Evolutionary conservation across 2,888 invertebrate species (phyloP).

Genomic region (Sylvicola cinctus): DNA sequence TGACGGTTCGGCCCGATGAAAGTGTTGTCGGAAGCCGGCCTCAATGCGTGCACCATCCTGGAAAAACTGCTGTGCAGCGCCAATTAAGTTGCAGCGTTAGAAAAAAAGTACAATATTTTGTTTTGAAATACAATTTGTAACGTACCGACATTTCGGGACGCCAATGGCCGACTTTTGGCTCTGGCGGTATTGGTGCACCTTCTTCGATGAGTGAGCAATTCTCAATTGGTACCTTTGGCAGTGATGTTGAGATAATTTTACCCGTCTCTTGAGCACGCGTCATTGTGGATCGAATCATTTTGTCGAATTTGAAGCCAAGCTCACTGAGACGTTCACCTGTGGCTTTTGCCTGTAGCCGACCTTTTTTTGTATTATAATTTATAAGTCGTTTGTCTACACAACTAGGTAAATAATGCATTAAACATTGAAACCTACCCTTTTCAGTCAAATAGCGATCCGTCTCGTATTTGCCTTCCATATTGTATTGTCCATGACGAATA

Average conservation of each 20-base stretch:
- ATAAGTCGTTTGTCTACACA: too few species aligned
- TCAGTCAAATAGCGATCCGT: slow-evolving; percentile 50
- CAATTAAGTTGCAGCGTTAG: background rate
- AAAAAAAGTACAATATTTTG: slow-evolving; percentile 6
- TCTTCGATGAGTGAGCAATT: slow-evolving; percentile 65
- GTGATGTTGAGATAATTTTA: slow-evolving; percentile 49
- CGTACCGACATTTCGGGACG: slow-evolving; percentile 58
- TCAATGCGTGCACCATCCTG: slow-evolving; percentile 88
- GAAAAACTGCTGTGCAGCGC: slow-evolving; percentile 55
- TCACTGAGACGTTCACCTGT: slow-evolving; percentile 67
- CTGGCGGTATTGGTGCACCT: slow-evolving; percentile 87
- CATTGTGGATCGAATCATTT: slow-evolving; percentile 78
- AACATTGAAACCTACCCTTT: slow-evolving; percentile 38
- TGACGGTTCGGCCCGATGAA: slow-evolving; percentile 65
- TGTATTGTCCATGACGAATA: slow-evolving; percentile 90
- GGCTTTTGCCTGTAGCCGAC: slow-evolving; percentile 54
- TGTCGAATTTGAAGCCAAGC: slow-evolving; percentile 57
- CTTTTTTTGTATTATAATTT: too few species aligned
- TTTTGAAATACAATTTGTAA: slow-evolving; percentile 6
- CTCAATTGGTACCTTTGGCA: slow-evolving; percentile 36
- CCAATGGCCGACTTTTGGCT: slow-evolving; percentile 79
- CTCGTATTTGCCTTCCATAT: slow-evolving; percentile 49
- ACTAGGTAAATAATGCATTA: too few species aligned
- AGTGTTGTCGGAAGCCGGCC: slow-evolving; percentile 83
- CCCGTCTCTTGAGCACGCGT: slow-evolving; percentile 84